These are phyloP conservation scores for Sesia bembeciformis DNA, from an alignment of 2,888 invertebrate genomes.

Conservation along the genomic window DNA sequence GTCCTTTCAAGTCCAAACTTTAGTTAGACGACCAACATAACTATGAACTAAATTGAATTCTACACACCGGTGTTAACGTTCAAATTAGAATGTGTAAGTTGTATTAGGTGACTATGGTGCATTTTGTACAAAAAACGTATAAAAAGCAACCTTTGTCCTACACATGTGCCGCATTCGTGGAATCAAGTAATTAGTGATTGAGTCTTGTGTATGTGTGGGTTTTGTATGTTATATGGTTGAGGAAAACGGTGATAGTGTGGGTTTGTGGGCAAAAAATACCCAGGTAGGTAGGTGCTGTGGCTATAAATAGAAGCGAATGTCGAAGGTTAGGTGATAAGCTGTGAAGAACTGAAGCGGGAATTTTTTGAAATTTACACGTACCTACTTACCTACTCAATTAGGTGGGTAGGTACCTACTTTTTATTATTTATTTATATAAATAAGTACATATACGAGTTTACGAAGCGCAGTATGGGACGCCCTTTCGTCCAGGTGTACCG, in stretches of 20 bases:
- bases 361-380: no score
- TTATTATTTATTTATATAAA: no score
- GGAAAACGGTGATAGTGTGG: neutral
- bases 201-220: neutral
- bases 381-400: no score
- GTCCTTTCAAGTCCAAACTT: constrained; percentile 3
- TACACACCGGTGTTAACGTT: no score
- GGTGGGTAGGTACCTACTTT: no score
- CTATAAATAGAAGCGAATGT: neutral
- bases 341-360: no score
- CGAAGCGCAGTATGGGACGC: no score
- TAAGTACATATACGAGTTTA: no score
- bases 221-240: neutral
- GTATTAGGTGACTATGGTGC: neutral
- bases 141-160: constrained; percentile 37
- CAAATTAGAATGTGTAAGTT: no score
- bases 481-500: no score
- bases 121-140: constrained; percentile 8
- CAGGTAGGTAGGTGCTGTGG: neutral
- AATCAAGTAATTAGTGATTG: constrained; percentile 32
- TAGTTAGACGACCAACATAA: neutral
- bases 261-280: neutral
- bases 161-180: constrained; percentile 40
- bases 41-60: neutral
- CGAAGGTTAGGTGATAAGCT: no score